These are phyloP conservation scores for Neotoma lepida DNA, from an alignment of 2,113 vertebrate genomes.

Conservation along the genomic window DNA sequence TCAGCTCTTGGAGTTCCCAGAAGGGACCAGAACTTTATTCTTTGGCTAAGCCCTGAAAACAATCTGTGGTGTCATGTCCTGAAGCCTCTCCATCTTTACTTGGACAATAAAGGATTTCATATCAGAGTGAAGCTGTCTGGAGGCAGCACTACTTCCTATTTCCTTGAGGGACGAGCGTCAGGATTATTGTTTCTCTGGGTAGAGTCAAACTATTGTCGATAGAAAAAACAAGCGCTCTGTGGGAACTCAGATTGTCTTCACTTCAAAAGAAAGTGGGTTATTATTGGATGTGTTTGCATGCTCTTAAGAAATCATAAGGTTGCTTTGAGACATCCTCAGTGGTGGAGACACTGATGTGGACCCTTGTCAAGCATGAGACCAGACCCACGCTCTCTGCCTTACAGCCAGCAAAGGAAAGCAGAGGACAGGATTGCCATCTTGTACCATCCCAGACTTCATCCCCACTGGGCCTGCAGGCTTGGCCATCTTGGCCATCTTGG, in stretches of 20 bases:
- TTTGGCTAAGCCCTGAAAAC: background rate
- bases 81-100: background rate
- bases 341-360: background rate
- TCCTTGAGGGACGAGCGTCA: background rate
- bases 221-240: background rate
- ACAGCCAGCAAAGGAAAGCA: background rate
- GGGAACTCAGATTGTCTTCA: background rate
- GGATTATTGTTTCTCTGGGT: background rate
- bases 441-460: too few species aligned
- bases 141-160: background rate
- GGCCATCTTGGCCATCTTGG: background rate
- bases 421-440: background rate
- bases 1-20: background rate
- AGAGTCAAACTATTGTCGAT: background rate
- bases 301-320: background rate
- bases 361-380: background rate
- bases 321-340: background rate
- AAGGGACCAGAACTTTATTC: background rate
- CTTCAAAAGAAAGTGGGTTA: constrained; percentile 2
- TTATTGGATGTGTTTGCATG: background rate
- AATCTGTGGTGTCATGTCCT: background rate
- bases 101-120: background rate
- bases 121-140: background rate
- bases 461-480: background rate
- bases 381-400: background rate